Percentiles rank a stretch among this genome's conserved stretches.
These are phyloP conservation scores for Drosophila murphyi DNA, from an alignment of 1,140 invertebrate species.

Conservation along the genomic window DNA sequence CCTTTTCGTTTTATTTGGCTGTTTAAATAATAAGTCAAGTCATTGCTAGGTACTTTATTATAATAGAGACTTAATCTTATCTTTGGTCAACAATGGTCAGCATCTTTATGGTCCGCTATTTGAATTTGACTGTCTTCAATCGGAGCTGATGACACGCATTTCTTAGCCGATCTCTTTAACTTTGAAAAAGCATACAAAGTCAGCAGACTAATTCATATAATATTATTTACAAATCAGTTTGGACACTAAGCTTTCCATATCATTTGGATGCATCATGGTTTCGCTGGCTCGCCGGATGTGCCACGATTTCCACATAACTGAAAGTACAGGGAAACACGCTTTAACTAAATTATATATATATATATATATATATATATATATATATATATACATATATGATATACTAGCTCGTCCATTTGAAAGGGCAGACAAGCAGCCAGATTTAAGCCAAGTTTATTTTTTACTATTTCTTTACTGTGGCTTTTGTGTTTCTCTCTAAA, in stretches of 20 bases:
- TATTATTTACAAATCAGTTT: constrained; percentile 1
- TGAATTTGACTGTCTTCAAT: neutral
- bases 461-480: constrained; percentile 14
- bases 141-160: constrained; percentile 12
- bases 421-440: constrained; percentile 40
- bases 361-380: constrained; percentile 33
- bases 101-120: constrained; percentile 42
- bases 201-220: constrained; percentile 5
- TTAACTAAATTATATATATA: neutral
- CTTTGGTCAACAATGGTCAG: constrained; percentile 36
- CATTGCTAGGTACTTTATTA: neutral
- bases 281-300: neutral
- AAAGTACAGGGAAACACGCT: constrained; percentile 4
- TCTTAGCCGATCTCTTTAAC: neutral
- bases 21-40: neutral
- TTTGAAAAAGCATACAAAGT: neutral
- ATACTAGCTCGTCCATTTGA: constrained; percentile 51
- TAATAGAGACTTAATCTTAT: constrained; percentile 5
- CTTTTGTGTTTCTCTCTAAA: constrained; percentile 20
- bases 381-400: constrained; percentile 39
- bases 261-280: constrained; percentile 1
- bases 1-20: neutral
- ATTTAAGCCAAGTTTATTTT: constrained; percentile 24
- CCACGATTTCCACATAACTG: constrained; percentile 6
- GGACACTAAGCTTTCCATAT: neutral